Evolutionary conservation across 2,113 vertebrate genomes (phyloP), one percentile per base, ranked within the genome.

Genomic region (Peucedramus taeniatus): DNA sequence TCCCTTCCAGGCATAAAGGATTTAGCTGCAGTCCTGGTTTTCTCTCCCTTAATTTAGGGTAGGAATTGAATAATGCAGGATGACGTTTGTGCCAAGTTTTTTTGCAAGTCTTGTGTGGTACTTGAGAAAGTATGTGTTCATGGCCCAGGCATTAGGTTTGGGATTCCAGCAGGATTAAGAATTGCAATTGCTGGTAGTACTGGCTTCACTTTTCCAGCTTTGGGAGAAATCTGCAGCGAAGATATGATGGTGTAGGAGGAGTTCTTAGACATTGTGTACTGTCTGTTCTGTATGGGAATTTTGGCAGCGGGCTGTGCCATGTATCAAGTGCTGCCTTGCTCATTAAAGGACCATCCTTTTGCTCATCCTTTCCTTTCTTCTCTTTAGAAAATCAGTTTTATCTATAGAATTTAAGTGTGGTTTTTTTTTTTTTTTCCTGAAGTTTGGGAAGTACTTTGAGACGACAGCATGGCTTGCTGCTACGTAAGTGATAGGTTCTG

Each of bases 281-380:
- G 72, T 74, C 87, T 95, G 95, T 96, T 96, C 95, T 78, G 35
- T 72, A 87, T 47, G 87, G 77, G 95, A 94, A 94, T 94, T 91
- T 91, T 97, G 96, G 96, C 95, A 87, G 78, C 5, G 0, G 77
- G 72, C 87, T 95, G 56, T 93, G 91, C 72, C 89, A 50, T 95
- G 77, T 64, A 90, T 74, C 69, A 37, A 85, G 61, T 42, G 33
- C 80, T 92, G 87, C 83, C 89, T 75, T 82, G 33, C 90, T 89
- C 30, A 7, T 87, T 91, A 84, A 64, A 71, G 74, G 93, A 75
- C 60, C 2, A 0, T 75, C 61, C 24, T 84, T 92, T 93, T 63
- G 30, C 76, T 92, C 54, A 37, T 92, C 59, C 39, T 37, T 90
- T 71, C 28, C 15, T 77, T 77, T 72, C 27, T 27, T 28, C 27